Evolutionary conservation across 2,113 vertebrate species (phyloP).

Genomic region (Malaclemys terrapin): DNA sequence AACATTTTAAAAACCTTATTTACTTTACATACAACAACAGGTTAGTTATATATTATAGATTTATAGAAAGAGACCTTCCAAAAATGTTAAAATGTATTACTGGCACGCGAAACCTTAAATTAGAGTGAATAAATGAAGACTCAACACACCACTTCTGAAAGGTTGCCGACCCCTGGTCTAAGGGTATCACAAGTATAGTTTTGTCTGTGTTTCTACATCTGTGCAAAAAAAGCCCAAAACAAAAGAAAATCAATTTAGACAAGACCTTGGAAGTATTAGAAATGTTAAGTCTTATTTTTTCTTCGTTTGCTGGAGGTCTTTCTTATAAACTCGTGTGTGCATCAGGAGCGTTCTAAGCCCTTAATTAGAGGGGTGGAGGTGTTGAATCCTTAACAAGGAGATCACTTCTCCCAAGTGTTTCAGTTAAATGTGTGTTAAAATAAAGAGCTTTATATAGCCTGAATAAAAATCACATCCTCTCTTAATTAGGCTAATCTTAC

Average conservation of each 20-base stretch:
- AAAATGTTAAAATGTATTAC: no score
- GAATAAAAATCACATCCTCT: slow-evolving; percentile 10
- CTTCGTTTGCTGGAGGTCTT: slow-evolving; percentile 4
- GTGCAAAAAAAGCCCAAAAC: neutral
- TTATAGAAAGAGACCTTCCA: no score
- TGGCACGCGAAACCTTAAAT: no score
- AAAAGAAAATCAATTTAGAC: neutral
- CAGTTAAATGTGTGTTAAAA: slow-evolving; percentile 6
- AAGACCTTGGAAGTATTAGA: neutral
- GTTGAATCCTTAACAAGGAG: slow-evolving; percentile 15
- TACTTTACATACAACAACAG: no score
- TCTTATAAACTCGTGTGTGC: neutral
- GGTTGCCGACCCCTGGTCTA: no score
- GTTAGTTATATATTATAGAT: no score
- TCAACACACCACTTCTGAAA: no score
- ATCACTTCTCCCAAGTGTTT: slow-evolving; percentile 19
- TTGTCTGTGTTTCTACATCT: neutral
- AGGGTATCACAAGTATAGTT: neutral
- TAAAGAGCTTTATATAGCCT: slow-evolving; percentile 10
- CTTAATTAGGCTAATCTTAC: slow-evolving; percentile 8
- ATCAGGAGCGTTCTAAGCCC: neutral
- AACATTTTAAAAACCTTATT: no score
- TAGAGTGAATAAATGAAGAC: no score
- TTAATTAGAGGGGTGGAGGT: slow-evolving; percentile 20
- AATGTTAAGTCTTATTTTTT: neutral